Evolutionary conservation across 2,888 invertebrate species (phyloP).

Genomic region (Ectemnius continuus): DNA sequence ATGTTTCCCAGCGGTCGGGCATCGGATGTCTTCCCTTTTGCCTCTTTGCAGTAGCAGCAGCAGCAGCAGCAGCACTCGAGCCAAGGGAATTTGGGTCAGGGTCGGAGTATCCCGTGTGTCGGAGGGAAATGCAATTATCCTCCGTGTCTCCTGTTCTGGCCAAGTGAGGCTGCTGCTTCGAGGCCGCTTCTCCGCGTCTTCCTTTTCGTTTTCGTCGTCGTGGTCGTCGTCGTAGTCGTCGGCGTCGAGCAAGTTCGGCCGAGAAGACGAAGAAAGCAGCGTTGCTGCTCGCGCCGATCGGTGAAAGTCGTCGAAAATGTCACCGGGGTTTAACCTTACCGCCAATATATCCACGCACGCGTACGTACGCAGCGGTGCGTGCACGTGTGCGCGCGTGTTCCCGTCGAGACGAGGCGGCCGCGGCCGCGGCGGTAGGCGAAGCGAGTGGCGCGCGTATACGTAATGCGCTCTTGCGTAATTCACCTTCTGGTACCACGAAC

Average conservation of each 20-base stretch:
- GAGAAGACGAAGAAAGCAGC: conserved; percentile 74
- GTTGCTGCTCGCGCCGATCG: conserved; percentile 56
- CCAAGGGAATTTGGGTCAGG: conserved; percentile 39
- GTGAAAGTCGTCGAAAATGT: conserved; percentile 77
- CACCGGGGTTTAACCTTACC: conserved; percentile 74
- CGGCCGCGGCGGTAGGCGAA: conserved; percentile 20
- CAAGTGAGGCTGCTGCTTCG: conserved; percentile 13
- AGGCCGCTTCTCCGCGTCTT: conserved; percentile 53
- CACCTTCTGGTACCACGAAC: conserved; percentile 29
- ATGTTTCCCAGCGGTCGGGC: background rate
- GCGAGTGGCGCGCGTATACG: conserved; percentile 28
- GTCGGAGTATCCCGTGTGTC: conserved; percentile 11
- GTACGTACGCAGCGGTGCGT: conserved; percentile 3
- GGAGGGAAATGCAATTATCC: conserved; percentile 8
- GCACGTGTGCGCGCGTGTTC: too few species aligned
- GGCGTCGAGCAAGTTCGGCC: conserved; percentile 41
- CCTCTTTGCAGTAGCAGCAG: background rate
- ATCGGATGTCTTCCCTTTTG: background rate
- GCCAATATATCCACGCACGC: conserved; percentile 54
- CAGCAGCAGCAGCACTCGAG: background rate
- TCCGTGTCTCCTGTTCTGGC: background rate
- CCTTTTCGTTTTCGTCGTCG: background rate
- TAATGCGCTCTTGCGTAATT: conserved; percentile 51
- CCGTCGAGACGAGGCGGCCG: conserved; percentile 22
- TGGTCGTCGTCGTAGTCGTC: conserved; percentile 39